Conservation (phyloP, 2,797 vertebrate genomes). For the Peromyscus attwateri region DNA sequence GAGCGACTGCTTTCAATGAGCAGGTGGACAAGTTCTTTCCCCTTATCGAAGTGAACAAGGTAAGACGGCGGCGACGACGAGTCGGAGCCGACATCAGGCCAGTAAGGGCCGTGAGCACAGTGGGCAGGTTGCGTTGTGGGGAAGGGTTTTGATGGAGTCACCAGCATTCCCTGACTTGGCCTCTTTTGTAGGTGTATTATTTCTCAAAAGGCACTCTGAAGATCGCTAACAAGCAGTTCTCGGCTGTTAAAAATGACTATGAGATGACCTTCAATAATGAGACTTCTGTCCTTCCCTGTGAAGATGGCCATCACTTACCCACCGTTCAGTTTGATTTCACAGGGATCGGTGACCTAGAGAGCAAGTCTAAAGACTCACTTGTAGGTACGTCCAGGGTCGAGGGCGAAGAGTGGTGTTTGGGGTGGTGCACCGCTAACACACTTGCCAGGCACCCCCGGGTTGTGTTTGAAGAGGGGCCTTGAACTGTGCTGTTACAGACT, state of each 20-base stretch:
- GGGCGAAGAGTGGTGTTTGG: neutral
- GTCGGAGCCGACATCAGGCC: neutral
- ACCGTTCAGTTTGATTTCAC: slow-evolving; percentile 95
- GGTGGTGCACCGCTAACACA: neutral
- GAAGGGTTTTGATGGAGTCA: slow-evolving; percentile 47
- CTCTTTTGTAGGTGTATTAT: slow-evolving; percentile 94
- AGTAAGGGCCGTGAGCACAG: neutral
- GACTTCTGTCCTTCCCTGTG: slow-evolving; percentile 94
- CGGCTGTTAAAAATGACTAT: slow-evolving; percentile 92
- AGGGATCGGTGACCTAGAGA: slow-evolving; percentile 93
- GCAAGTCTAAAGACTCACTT: slow-evolving; percentile 93
- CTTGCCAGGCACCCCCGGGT: slow-evolving; percentile 63
- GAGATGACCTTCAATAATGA: slow-evolving; percentile 96
- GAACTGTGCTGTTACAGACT: slow-evolving; percentile 60
- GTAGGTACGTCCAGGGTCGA: slow-evolving; percentile 91
- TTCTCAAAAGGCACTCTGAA: slow-evolving; percentile 96
- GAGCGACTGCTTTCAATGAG: slow-evolving; percentile 97
- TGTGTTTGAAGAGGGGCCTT: slow-evolving; percentile 53
- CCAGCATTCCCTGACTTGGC: slow-evolving; percentile 60
- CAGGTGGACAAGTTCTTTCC: slow-evolving; percentile 97
- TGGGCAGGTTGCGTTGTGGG: slow-evolving; percentile 72
- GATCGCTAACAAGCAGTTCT: slow-evolving; percentile 98
- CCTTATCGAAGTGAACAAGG: slow-evolving; percentile 97
- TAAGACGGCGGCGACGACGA: slow-evolving; percentile 80
- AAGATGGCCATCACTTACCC: slow-evolving; percentile 94